phyloP scores from a whole-genome alignment of 2,797 vertebrate species.

The Parotocinclus haroldoi region DNA sequence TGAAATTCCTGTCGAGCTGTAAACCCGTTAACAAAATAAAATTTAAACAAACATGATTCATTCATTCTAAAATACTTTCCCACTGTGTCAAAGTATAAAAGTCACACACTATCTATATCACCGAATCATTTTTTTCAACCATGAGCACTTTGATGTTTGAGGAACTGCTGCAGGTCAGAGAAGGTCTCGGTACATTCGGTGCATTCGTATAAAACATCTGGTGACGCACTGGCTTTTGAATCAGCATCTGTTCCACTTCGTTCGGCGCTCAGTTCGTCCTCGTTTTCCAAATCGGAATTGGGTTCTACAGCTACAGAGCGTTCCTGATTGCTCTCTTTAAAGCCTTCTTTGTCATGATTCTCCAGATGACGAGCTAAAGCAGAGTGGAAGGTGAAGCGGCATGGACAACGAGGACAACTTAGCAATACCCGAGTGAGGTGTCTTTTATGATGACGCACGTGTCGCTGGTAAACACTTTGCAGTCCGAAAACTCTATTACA shows the following conservation, averaged over 20 bases:
- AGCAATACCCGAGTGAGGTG: constrained; percentile 54
- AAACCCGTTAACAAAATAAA: too few species aligned
- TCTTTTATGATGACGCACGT: constrained; percentile 73
- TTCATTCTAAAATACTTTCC: too few species aligned
- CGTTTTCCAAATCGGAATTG: constrained; percentile 41
- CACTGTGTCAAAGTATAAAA: too few species aligned
- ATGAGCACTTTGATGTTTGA: constrained; percentile 73
- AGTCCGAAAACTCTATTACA: constrained; percentile 75
- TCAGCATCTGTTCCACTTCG: constrained; percentile 37
- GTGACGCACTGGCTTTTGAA: constrained; percentile 52
- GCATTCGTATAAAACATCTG: constrained; percentile 68
- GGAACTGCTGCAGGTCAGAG: constrained; percentile 64
- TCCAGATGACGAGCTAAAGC: constrained; percentile 66
- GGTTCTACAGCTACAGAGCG: constrained; percentile 35
- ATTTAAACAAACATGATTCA: too few species aligned
- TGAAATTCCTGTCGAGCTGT: too few species aligned
- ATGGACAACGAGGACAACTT: constrained; percentile 63
- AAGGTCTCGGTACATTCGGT: constrained; percentile 72
- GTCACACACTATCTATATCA: background rate
- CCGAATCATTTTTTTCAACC: constrained; percentile 49
- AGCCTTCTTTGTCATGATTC: constrained; percentile 54
- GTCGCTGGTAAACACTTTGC: constrained; percentile 72
- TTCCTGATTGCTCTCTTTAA: constrained; percentile 41
- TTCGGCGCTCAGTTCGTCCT: constrained; percentile 47
- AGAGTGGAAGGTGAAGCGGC: constrained; percentile 62